A percentile compares a stretch with the other conserved stretches of the same genome.
These are phyloP conservation scores for Drosophila chauvacae DNA, from an alignment of 1,140 invertebrate genomes.

Conservation along the genomic window DNA sequence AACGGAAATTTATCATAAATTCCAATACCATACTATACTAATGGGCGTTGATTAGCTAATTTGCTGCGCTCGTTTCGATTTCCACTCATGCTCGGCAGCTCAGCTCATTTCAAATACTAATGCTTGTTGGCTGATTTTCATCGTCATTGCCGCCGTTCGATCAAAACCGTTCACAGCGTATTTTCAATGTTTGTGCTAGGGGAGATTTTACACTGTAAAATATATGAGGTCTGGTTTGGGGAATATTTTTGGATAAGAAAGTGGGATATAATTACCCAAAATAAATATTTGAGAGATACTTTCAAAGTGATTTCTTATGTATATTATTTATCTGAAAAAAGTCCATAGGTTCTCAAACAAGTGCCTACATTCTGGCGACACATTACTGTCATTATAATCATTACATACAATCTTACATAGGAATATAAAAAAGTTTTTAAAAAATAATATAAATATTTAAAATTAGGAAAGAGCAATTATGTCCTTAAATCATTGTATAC, in stretches of 20 bases:
- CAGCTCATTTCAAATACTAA: constrained; percentile 79
- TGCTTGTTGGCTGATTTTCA: constrained; percentile 48
- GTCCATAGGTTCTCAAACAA: neutral
- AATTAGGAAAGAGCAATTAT: too few relatives aligned
- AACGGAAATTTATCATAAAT: constrained; percentile 83
- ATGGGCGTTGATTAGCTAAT: constrained; percentile 83
- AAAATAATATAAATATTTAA: too few relatives aligned
- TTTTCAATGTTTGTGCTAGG: constrained; percentile 49
- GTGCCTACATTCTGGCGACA: neutral
- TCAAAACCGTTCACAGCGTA: constrained; percentile 66
- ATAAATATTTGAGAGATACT: neutral
- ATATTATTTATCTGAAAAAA: too few relatives aligned
- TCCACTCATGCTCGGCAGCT: constrained; percentile 53
- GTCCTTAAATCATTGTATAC: too few relatives aligned
- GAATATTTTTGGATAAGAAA: too few relatives aligned
- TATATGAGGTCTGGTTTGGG: neutral
- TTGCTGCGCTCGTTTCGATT: constrained; percentile 80
- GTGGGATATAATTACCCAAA: neutral
- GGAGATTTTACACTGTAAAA: neutral
- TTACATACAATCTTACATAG: too few relatives aligned
- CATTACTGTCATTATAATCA: too few relatives aligned
- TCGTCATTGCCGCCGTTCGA: constrained; percentile 62
- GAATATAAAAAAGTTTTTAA: too few relatives aligned
- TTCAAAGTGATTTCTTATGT: too few relatives aligned
- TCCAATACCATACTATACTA: constrained; percentile 72